Percentiles rank a stretch among this genome's conserved stretches.
These are phyloP conservation scores for Oncorhynchus clarkii DNA, from an alignment of 2,113 vertebrate species.

Conservation along the genomic window DNA sequence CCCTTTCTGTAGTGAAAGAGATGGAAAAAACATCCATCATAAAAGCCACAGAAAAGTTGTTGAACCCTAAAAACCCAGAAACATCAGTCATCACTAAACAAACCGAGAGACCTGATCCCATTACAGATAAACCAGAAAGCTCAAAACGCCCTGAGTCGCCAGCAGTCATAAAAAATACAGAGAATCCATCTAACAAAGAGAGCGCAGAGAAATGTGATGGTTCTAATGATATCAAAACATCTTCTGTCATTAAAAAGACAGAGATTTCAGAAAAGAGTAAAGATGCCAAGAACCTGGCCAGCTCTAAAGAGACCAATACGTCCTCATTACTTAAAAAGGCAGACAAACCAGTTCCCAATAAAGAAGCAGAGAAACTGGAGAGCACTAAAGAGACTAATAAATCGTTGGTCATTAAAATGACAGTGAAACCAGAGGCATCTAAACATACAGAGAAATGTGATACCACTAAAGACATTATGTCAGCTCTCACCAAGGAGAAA, in stretches of 20 bases:
- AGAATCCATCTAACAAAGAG: conserved; percentile 11
- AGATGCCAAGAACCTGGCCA: background rate
- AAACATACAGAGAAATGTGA: conserved; percentile 4
- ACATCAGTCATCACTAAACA: conserved; percentile 4
- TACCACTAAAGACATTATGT: background rate
- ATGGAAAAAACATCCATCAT: background rate
- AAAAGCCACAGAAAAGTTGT: background rate
- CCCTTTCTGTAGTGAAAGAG: background rate
- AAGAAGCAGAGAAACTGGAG: conserved; percentile 17
- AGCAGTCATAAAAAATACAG: conserved; percentile 12
- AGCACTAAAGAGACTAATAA: background rate
- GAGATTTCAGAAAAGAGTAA: background rate
- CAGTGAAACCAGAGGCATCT: background rate
- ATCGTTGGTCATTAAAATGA: conserved; percentile 4
- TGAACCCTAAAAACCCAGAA: background rate
- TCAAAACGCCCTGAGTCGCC: background rate
- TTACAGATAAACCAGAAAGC: conserved; percentile 5
- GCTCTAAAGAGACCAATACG: background rate
- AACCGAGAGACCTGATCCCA: background rate
- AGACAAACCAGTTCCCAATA: background rate
- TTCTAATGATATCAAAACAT: background rate
- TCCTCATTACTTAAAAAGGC: conserved; percentile 9
- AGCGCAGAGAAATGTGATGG: conserved; percentile 10
- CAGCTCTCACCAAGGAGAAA: background rate
- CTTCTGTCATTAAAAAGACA: background rate